Conservation (phyloP, 1,140 invertebrate species). For the Hylaeus anthracinus region DNA sequence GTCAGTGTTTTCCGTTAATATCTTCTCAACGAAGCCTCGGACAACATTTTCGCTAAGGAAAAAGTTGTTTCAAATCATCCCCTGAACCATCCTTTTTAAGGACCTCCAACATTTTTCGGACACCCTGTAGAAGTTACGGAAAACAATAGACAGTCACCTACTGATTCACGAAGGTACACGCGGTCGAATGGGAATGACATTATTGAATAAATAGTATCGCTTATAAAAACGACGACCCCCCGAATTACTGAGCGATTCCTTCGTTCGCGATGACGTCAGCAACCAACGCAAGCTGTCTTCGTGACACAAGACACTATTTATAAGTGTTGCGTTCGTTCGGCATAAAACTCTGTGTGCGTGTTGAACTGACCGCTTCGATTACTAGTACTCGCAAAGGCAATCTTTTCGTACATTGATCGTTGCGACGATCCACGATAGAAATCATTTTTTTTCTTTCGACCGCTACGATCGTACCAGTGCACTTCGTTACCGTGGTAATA, state of each 20-base stretch:
- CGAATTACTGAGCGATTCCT: constrained; percentile 1
- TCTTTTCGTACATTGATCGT: background rate
- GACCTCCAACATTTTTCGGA: no score
- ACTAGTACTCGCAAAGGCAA: background rate
- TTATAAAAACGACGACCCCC: background rate
- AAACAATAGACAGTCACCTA: no score
- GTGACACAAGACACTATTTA: constrained; percentile 53
- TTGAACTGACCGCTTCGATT: background rate
- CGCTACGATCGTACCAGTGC: background rate
- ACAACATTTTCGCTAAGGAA: no score
- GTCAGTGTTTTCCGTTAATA: no score
- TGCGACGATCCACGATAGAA: background rate
- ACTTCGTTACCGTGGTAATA: no score
- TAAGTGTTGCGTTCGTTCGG: constrained; percentile 52
- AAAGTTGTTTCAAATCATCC: no score
- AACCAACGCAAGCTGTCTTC: background rate
- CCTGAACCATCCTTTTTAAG: no score
- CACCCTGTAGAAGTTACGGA: no score
- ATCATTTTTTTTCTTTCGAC: background rate
- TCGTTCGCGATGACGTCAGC: constrained; percentile 45
- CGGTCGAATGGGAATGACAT: no score
- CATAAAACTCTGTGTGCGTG: background rate
- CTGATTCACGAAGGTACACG: no score
- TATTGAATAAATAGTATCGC: no score
- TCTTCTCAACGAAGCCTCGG: no score